Base-by-base conservation (phyloP, 2,113 vertebrate species). In the Myxocyprinus asiaticus region DNA sequence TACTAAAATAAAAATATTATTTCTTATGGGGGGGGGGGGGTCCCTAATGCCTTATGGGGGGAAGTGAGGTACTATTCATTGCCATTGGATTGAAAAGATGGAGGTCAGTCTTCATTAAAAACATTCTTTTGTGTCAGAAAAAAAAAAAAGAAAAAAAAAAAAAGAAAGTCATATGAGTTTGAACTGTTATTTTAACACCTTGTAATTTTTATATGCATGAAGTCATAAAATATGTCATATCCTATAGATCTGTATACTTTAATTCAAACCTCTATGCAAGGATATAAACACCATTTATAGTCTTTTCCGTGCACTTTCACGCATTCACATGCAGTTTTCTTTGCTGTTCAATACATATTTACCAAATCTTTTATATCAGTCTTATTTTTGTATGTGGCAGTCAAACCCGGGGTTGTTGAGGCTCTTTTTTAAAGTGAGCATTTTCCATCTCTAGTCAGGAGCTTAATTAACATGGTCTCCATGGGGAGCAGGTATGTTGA, bases 391-490 rank as follows among this genome's bases (percentile, higher is more conserved):
- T 15, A 79, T 69, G 63, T 84, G 83, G 82, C 80, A 67, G 76
- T 61, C 56, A 78, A 82, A 56, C 83, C 81, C 63, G 17, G 82
- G 76, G 65, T 74, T 50, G 45, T 63, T 50, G 62, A 76, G 75
- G 67, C 69, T 78, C 81, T 79, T 86, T 89, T 86, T 84, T 77
- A 85, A 87, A 81, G 85, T 78, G 75, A 86, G 85, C 81, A 69
- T 87, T 87, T 86, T 83, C 74, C 82, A 72, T 78, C 76, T 73
- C 72, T 80, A 82, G 84, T 83, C 83, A 83, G 85, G 78, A 82
- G 80, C 81, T 85, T 87, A 89, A 89, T 89, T 89, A 87, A 80
- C 77, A 76, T 43, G 56, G 76, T 82, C 85, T 87, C 87, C 79
- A 66, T 64, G 59, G 84, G 85, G 82, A 86, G 70, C 15, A 66